These are phyloP conservation scores for Chroicocephalus ridibundus DNA, from an alignment of 2,113 vertebrate species.

Conservation along the genomic window DNA sequence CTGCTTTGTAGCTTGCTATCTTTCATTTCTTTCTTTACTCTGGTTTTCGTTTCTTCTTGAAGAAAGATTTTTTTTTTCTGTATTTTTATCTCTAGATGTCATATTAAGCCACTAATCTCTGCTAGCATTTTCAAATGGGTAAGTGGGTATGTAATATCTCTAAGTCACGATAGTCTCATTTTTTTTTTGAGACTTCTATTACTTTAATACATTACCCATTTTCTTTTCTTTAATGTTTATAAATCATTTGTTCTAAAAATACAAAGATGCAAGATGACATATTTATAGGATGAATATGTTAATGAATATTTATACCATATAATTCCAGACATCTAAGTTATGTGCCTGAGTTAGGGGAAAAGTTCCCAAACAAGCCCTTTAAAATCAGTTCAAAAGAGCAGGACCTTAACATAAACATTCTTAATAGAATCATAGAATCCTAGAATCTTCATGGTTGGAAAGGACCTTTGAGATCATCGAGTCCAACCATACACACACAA, in stretches of 20 bases:
- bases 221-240: background rate
- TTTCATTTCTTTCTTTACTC: background rate
- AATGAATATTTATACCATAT: background rate
- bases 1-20: background rate
- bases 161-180: background rate
- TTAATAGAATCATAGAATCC: background rate
- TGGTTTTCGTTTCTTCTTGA: background rate
- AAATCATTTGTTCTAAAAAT: background rate
- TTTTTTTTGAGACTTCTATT: background rate
- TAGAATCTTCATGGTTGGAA: too few species aligned
- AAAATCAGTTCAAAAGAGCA: background rate
- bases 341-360: background rate
- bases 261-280: background rate
- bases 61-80: background rate
- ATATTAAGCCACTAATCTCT: background rate
- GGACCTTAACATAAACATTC: background rate
- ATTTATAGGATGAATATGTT: background rate
- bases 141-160: background rate
- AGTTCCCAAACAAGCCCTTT: background rate
- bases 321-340: background rate
- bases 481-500: too few species aligned
- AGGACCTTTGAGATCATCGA: too few species aligned
- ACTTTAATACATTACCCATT: background rate
- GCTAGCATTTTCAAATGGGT: background rate
- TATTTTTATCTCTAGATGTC: background rate